Evolutionary conservation across 2,888 invertebrate genomes (phyloP).

Genomic region (Cenopis cana): DNA sequence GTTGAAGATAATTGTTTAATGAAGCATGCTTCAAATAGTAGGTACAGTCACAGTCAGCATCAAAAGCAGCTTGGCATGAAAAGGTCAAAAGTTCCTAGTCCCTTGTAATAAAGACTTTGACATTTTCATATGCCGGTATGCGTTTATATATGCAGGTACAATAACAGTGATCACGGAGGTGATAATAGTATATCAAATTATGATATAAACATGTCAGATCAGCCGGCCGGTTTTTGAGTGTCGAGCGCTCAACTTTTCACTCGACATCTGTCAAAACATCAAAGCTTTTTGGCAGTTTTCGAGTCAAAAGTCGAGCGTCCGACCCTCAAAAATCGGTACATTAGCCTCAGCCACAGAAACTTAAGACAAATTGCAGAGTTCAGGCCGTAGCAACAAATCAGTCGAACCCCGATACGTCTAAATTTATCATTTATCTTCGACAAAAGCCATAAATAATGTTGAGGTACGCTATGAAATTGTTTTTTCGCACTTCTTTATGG

Average conservation of each 20-base stretch:
- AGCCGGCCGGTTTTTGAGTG: no score
- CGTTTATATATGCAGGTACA: neutral
- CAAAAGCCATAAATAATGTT: constrained; percentile 73
- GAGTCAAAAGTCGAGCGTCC: no score
- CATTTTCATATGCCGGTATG: no score
- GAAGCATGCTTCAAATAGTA: constrained; percentile 5
- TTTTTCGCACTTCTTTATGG: constrained; percentile 83
- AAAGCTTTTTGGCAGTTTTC: no score
- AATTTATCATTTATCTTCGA: constrained; percentile 65
- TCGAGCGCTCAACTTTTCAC: no score
- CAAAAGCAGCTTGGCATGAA: no score
- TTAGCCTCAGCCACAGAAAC: neutral
- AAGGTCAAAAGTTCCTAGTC: no score
- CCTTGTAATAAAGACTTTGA: no score
- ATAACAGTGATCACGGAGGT: neutral
- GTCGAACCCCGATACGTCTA: constrained; percentile 46
- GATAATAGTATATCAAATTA: neutral
- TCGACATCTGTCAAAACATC: no score
- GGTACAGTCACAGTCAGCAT: neutral
- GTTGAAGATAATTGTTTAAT: constrained; percentile 36
- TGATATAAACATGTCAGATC: neutral
- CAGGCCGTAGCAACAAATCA: constrained; percentile 27
- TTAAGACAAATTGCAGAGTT: neutral
- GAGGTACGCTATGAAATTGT: constrained; percentile 74
- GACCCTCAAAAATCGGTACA: no score